A percentile compares a stretch with the other conserved stretches of the same genome.
Conservation (phyloP, 2,888 invertebrate genomes). For the Entomobrya proxima region DNA sequence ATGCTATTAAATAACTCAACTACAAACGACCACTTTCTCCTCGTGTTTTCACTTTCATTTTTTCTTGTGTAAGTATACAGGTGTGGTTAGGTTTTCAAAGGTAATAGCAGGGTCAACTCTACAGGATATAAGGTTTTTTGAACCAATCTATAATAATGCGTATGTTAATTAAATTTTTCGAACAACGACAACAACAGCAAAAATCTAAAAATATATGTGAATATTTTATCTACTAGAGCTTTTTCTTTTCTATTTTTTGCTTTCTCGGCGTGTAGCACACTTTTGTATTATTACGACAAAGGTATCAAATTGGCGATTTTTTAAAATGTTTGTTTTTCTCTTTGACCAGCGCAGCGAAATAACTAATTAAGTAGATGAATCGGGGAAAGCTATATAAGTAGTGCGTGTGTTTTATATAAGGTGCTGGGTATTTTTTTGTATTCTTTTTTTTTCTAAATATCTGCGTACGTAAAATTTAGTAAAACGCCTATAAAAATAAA, state of each 20-base stretch:
- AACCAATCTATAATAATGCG: no score
- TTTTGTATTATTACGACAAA: slow-evolving; percentile 40
- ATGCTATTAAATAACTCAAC: neutral
- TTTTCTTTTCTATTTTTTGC: neutral
- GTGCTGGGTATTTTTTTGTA: no score
- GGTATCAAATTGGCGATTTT: slow-evolving; percentile 45
- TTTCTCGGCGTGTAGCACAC: slow-evolving; percentile 49
- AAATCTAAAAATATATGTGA: slow-evolving; percentile 32
- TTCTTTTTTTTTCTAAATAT: neutral
- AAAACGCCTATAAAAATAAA: slow-evolving; percentile 46
- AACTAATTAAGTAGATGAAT: slow-evolving; percentile 38
- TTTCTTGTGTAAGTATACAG: neutral
- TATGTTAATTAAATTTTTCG: slow-evolving; percentile 13
- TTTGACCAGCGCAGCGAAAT: slow-evolving; percentile 51
- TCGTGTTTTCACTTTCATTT: neutral
- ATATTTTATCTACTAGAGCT: neutral
- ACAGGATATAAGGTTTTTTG: slow-evolving; percentile 1
- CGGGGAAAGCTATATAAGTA: slow-evolving; percentile 40
- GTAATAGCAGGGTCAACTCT: neutral
- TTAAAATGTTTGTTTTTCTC: no score
- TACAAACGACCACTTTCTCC: neutral
- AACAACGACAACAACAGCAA: neutral
- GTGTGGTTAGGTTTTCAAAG: neutral
- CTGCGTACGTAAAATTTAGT: slow-evolving; percentile 37
- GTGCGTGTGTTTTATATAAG: neutral